Base-by-base conservation (phyloP, 1,140 invertebrate species). In the Apolygus lucorum region DNA sequence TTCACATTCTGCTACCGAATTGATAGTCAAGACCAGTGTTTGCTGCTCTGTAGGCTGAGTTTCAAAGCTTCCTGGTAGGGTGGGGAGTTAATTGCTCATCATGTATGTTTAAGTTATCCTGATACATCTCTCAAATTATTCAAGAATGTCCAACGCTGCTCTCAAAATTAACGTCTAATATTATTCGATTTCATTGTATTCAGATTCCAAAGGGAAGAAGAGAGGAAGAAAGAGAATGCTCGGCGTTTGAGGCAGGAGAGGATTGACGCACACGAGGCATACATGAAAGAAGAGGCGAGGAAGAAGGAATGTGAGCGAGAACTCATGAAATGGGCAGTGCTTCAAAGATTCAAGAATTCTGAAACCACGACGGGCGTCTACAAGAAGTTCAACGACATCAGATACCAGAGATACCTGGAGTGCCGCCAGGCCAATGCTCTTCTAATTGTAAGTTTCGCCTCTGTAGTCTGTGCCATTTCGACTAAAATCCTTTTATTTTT, bases 331-430 rank as follows among this genome's bases (percentile, higher is more conserved):
- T 70, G 70, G 70, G 67, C 67, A 13, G 73, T 74, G 22, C 67
- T 74, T 17, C 70, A 73, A 49, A 68, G 73, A 68, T 70, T 74
- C n/a, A 70, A 74, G 59, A 69, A 68, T 24, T 28, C 29, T 28
- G 73, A 74, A 72, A 34, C n/a, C 1, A 66, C 64, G 2, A 66
- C 27, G 28, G 25, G 29, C 11, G 62, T 68, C 14, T 64, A 71
- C 52, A 27, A 64, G 1, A 29, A 72, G 49, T 71, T 74, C 25
- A 67, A 70, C 64, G 27, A 21, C 4, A 70, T 70, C 17, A 72
- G 27, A 66, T 14, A 27, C 22, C 69, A 67, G 27, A 67, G 67
- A 52, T 62, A 64, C 42, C 21, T 64, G 28, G 63, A 70, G 11
- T 67, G 63, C 28, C 17, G 54, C 11, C 21, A 68, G 21, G 52